Evolutionary conservation across 2,113 vertebrate genomes (phyloP), one percentile per base, ranked within the genome.

Genomic region (Muntiacus muntjak): DNA sequence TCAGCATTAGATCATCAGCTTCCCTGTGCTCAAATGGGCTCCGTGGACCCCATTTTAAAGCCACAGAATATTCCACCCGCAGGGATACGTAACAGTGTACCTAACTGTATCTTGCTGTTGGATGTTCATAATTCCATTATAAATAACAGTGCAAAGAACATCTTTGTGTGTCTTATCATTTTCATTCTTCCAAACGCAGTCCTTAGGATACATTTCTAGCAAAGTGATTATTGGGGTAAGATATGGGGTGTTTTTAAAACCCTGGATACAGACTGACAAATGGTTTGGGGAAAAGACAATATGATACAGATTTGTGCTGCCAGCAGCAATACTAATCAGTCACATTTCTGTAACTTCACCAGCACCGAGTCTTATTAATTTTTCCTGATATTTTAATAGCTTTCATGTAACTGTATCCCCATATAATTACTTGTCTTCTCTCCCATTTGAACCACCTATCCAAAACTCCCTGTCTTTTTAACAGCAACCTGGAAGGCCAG

Each of bases 61-160:
- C 60, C 74, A 52, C 12, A 1, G 5, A 12, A 57, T 0, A 15
- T 1, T 16, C 60, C 40, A 52, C 14, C 3, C 78, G 28, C 3
- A 16, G 45, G 54, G 85, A n/a, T 12, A 52, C 55, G 16, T 11
- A 10, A 58, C 43, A 6, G 11, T 45, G 54, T 43, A 13, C 36
- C 7, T 30, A 5, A 33, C 7, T 6, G 2, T 1, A 7, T 54
- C 28, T 45, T 17, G 6, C 0, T 16, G 74, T 6, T 6, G 57
- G 45, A 36, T 25, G 1, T 5, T 2, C 10, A 36, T n/a, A 21
- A 8, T 30, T 15, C 6, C 30, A 8, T n/a, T 23, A 33, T 4
- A 55, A 71, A 52, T 2, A n/a, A n/a, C 3, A 28, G 5, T 1
- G 67, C 40, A 58, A 28, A 79, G 88, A 21, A 76, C 10, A 26